These are phyloP conservation scores for Serranus cabrilla DNA, from an alignment of 2,797 vertebrate species.

Conservation along the genomic window DNA sequence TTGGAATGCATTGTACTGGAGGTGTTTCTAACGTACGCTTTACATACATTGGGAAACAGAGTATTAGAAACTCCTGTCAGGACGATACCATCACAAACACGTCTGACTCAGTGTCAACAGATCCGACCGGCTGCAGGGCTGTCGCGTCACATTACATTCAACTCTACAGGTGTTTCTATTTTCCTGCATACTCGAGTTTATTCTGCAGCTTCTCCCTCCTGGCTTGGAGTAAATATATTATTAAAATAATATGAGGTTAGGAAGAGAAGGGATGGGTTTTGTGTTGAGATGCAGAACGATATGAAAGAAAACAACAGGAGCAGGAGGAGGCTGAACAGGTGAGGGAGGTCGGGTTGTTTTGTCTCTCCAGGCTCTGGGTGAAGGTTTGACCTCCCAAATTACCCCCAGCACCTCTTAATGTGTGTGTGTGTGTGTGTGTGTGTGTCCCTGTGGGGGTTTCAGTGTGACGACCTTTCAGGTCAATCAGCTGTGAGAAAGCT, in stretches of 20 bases:
- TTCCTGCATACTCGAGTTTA: not conserved
- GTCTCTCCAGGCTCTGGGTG: slow-evolving; percentile 34
- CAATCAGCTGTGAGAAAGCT: slow-evolving; percentile 71
- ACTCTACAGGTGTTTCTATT: slow-evolving; percentile 4
- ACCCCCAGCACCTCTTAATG: not conserved
- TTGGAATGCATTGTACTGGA: not conserved
- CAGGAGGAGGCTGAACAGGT: slow-evolving; percentile 28
- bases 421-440: slow-evolving; percentile 28
- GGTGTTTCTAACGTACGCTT: slow-evolving; percentile 1
- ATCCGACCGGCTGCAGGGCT: not conserved
- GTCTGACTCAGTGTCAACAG: not conserved
- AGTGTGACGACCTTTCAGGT: slow-evolving; percentile 55
- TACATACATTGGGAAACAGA: not conserved
- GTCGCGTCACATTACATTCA: not conserved
- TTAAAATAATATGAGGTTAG: not conserved
- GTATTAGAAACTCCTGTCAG: not conserved
- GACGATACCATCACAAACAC: not conserved
- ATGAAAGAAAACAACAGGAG: not conserved
- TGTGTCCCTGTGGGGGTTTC: slow-evolving; percentile 29
- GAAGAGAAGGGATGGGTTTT: not conserved
- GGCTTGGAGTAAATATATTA: not conserved
- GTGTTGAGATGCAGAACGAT: not conserved
- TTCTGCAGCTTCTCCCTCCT: not conserved
- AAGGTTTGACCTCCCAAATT: slow-evolving; percentile 45
- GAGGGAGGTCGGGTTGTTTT: slow-evolving; percentile 41